Conservation (phyloP, 2,888 invertebrate species). For the Onthophagus sagittarius region DNA sequence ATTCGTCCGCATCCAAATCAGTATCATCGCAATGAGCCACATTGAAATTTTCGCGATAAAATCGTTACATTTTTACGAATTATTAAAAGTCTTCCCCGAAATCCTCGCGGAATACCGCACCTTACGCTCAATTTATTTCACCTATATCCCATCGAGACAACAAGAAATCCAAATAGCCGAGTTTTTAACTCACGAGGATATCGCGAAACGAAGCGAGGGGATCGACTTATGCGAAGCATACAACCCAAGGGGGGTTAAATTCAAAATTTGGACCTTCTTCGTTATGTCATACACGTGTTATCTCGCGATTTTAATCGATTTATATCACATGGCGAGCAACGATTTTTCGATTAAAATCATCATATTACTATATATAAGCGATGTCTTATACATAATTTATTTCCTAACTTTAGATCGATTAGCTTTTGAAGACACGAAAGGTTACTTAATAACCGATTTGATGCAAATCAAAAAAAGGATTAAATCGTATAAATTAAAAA, state of each 20-base stretch:
- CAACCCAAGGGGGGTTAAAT: conserved; percentile 6
- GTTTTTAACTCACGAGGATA: background rate
- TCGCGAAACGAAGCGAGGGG: background rate
- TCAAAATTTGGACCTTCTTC: conserved; percentile 9
- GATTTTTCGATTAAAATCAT: conserved; percentile 6
- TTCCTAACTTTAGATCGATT: conserved; percentile 12
- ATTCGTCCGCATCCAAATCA: conserved; percentile 21
- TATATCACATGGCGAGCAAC: conserved; percentile 14
- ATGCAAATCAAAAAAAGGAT: conserved; percentile 9
- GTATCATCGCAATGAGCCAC: conserved; percentile 26
- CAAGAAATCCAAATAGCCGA: background rate
- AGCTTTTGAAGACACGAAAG: conserved; percentile 18
- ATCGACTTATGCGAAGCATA: conserved; percentile 4
- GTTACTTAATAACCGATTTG: conserved; percentile 17
- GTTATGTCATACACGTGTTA: conserved; percentile 15
- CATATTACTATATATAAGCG: conserved; percentile 8
- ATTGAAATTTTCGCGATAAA: conserved; percentile 20
- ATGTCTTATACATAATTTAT: conserved; percentile 9
- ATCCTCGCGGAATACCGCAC: conserved; percentile 16
- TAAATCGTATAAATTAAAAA: background rate
- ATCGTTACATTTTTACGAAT: conserved; percentile 4
- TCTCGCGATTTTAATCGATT: conserved; percentile 13
- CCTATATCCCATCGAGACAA: conserved; percentile 13
- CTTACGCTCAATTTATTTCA: conserved; percentile 11
- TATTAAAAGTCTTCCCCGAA: conserved; percentile 7